phyloP scores from a whole-genome alignment of 1,140 invertebrate genomes.

The Thalassaphorura encarpata region DNA sequence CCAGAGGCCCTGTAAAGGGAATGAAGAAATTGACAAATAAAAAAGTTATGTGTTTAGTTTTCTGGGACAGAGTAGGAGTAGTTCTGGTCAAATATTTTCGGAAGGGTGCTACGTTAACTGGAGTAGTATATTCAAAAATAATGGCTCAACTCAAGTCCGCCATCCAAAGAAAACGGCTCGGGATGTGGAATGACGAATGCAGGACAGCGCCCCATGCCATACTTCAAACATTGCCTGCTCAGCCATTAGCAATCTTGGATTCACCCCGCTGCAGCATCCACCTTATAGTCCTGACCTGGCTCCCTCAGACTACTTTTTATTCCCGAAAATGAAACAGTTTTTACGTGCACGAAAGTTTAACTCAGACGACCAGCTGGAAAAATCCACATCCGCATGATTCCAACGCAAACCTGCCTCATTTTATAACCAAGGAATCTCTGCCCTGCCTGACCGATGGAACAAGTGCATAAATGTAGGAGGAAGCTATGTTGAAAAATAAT shows the following conservation, averaged over 20 bases:
- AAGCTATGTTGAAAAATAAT: background rate
- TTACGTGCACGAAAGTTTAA: conserved; percentile 5
- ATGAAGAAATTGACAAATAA: background rate
- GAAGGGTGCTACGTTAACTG: conserved; percentile 4
- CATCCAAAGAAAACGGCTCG: too few relatives aligned
- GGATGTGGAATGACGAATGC: too few relatives aligned
- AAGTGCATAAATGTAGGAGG: conserved; percentile 1
- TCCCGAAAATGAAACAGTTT: conserved; percentile 25
- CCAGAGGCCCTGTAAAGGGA: background rate
- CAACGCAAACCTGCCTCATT: background rate
- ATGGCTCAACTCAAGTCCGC: background rate
- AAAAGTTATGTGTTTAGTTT: background rate
- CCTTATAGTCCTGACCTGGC: conserved; percentile 41
- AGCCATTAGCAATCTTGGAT: conserved; percentile 35
- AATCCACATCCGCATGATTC: background rate
- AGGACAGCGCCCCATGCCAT: background rate
- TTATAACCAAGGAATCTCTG: conserved; percentile 4
- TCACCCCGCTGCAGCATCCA: conserved; percentile 41
- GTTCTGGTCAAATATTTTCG: conserved; percentile 1
- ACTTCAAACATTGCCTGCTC: conserved; percentile 26
- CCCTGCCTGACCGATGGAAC: background rate
- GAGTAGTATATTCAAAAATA: conserved; percentile 3
- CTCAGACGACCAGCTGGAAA: background rate
- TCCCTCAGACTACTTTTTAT: conserved; percentile 38
- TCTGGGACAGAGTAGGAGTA: background rate